Conservation (phyloP, 2,888 invertebrate genomes). For the Sthenelais limicola region DNA sequence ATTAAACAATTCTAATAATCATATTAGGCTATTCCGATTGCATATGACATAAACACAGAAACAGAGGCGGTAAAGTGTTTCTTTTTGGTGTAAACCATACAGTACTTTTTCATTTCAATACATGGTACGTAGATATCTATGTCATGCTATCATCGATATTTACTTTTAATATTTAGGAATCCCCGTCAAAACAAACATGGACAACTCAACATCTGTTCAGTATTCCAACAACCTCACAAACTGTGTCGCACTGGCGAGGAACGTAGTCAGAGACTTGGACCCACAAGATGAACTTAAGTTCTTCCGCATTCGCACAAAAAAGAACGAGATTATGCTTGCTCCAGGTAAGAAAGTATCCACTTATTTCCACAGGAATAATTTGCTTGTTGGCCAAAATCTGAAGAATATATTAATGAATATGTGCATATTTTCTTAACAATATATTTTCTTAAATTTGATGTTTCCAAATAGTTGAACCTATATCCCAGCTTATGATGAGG, state of each 20-base stretch:
- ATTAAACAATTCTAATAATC: too few species aligned
- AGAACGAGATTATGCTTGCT: constrained; percentile 98
- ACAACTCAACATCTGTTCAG: constrained; percentile 95
- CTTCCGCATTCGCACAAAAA: constrained; percentile 92
- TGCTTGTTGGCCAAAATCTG: neutral
- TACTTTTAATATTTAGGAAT: constrained; percentile 65
- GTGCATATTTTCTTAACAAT: neutral
- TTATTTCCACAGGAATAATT: too few species aligned
- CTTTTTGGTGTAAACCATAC: too few species aligned
- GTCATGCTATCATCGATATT: too few species aligned
- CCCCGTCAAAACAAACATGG: constrained; percentile 78
- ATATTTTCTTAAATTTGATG: neutral
- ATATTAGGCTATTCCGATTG: too few species aligned
- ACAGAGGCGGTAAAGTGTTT: too few species aligned
- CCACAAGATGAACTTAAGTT: constrained; percentile 96
- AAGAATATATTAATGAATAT: neutral
- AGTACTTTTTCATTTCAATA: too few species aligned
- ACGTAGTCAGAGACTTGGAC: constrained; percentile 93
- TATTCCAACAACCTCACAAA: constrained; percentile 92
- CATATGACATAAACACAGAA: too few species aligned
- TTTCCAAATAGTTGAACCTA: neutral
- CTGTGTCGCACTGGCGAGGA: constrained; percentile 90
- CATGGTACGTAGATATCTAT: too few species aligned
- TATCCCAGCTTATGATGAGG: too few species aligned
- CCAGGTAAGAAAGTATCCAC: constrained; percentile 76